Base-by-base conservation (phyloP, 2,113 vertebrate genomes). In the Hemicordylus capensis region DNA sequence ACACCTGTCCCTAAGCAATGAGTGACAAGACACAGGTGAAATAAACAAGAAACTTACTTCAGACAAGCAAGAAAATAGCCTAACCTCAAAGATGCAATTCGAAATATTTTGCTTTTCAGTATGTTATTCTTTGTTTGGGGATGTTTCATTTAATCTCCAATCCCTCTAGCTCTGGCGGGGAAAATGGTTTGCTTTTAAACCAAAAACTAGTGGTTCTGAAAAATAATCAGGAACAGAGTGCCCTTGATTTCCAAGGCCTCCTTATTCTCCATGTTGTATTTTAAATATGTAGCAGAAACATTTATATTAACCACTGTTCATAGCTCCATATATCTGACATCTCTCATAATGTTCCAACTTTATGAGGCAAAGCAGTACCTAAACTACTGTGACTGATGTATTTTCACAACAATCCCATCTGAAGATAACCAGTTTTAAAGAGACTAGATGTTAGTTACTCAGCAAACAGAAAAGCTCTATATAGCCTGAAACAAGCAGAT, bases 371-470 rank as follows among this genome's bases (percentile, higher is more conserved):
- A 85, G 31, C 76, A 59, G 28, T 70, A 88, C 37, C 67, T 89
- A 89, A 87, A 88, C 89, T 87, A 78, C 76, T 26, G 70, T 78
- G 89, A 77, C 54, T 87, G 74, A 89, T 83, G 31, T 59, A 90
- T 85, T 93, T 92, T 82, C 85, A 80, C 34, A 73, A 75, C 80
- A 89, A 83, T 87, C 88, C 87, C 91, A 93, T 90, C 91, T 94
- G 91, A 79, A 90, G 76, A 89, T 73, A 89, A 80, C 66, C 64
- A 90, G 84, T 76, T 74, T 91, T 51, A 83, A 74, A 90, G 81
- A 93, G 58, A 85, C 31, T 84, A 92, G 88, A 89, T 92, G 86
- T 83, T 88, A 90, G 11, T 88, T 92, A 81, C 88, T 81, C 81
- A 92, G 92, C 88, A 90, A 90, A 90, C 81, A 76, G 72, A 89